Conservation (phyloP, 2,888 invertebrate species). For the Andricus quercusramuli region DNA sequence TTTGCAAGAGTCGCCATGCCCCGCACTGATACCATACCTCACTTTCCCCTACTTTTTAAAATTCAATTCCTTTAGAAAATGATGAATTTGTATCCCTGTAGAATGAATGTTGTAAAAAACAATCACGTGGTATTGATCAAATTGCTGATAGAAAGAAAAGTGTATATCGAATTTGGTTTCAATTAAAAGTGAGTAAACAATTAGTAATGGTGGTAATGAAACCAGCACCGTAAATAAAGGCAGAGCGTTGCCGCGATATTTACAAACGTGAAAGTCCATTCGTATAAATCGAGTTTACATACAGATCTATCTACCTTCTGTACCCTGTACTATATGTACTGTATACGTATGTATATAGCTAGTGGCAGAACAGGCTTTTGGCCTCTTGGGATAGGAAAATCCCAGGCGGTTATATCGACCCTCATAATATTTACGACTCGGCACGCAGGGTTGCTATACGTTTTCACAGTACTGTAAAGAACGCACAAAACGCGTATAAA, state of each 20-base stretch:
- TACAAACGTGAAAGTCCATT: slow-evolving; percentile 37
- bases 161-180: slow-evolving; percentile 33
- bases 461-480: slow-evolving; percentile 62
- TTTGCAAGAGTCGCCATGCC: too few species aligned
- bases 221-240: slow-evolving; percentile 39
- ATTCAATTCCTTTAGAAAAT: not conserved
- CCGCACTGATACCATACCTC: too few species aligned
- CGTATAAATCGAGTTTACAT: slow-evolving; percentile 41
- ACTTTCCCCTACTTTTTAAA: too few species aligned
- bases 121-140: slow-evolving; percentile 26
- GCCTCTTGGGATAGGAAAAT: slow-evolving; percentile 67
- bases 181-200: slow-evolving; percentile 39
- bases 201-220: slow-evolving; percentile 36
- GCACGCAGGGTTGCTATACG: slow-evolving; percentile 60
- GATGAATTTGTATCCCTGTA: not conserved
- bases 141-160: slow-evolving; percentile 27
- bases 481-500: slow-evolving; percentile 71
- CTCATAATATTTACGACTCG: slow-evolving; percentile 74
- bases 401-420: slow-evolving; percentile 75
- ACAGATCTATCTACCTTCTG: slow-evolving; percentile 13
- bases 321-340: slow-evolving; percentile 11
- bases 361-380: slow-evolving; percentile 45
- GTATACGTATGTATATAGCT: not conserved
- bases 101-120: not conserved
- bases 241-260: slow-evolving; percentile 40